These are phyloP conservation scores for Lypha dubia DNA, from an alignment of 2,888 invertebrate species.

Conservation along the genomic window DNA sequence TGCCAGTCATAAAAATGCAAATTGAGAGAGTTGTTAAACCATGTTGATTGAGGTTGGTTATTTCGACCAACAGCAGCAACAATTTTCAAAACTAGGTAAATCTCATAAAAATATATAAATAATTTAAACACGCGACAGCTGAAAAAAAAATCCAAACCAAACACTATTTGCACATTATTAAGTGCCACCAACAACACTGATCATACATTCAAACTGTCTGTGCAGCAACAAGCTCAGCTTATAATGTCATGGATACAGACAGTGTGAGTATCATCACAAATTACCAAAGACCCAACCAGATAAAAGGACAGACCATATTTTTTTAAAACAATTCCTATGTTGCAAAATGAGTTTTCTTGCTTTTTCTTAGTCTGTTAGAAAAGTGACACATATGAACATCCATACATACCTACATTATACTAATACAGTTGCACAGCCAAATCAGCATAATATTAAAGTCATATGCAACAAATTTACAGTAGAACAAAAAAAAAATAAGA, in stretches of 20 bases:
- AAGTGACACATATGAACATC: constrained; percentile 25
- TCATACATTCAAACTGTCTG: neutral
- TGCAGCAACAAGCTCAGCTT: neutral
- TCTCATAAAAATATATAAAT: constrained; percentile 53
- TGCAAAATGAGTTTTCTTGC: neutral
- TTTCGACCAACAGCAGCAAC: constrained; percentile 23
- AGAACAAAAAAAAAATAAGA: neutral
- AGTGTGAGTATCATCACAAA: constrained; percentile 32
- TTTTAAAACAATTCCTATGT: constrained; percentile 20
- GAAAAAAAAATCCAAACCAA: neutral
- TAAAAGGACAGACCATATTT: constrained; percentile 36
- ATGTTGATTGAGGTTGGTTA: constrained; percentile 7
- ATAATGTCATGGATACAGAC: constrained; percentile 50
- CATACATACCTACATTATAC: neutral
- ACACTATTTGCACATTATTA: neutral
- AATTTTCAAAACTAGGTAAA: constrained; percentile 50
- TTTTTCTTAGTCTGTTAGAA: constrained; percentile 5
- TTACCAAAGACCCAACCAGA: constrained; percentile 29
- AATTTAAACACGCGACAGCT: constrained; percentile 53
- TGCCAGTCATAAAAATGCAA: constrained; percentile 21
- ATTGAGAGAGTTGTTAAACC: constrained; percentile 26
- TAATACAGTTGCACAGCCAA: constrained; percentile 2
- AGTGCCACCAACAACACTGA: constrained; percentile 29
- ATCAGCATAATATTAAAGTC: neutral
- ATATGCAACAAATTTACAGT: constrained; percentile 9